phyloP scores from a whole-genome alignment of 2,113 vertebrate genomes.

The Silurus glanis region DNA sequence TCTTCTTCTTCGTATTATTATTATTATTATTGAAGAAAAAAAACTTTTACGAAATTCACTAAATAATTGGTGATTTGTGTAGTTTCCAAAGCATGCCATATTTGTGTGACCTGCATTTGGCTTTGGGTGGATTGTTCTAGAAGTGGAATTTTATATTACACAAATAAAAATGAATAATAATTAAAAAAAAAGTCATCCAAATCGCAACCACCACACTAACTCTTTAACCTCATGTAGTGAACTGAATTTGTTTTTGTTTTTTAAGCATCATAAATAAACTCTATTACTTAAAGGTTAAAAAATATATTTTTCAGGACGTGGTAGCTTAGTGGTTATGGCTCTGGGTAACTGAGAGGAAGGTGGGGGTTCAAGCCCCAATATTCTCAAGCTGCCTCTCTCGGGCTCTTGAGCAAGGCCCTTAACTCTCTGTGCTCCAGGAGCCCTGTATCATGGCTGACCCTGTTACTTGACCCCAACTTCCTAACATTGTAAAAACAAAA shows the following conservation, averaged over 20 bases:
- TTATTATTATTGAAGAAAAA: not conserved
- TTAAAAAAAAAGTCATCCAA: no score
- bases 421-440: no score
- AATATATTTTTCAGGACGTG: no score
- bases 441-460: no score
- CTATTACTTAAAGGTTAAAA: not conserved
- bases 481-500: not conserved
- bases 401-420: no score
- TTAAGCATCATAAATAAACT: not conserved
- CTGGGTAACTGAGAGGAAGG: no score
- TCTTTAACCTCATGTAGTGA: not conserved
- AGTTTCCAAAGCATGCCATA: not conserved
- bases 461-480: no score
- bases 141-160: not conserved
- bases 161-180: not conserved
- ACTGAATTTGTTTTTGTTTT: not conserved
- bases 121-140: not conserved
- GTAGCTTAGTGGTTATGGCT: no score
- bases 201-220: not conserved
- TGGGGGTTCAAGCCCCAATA: no score
- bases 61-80: not conserved
- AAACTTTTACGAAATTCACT: not conserved
- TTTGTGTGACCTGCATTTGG: slow-evolving; percentile 1
- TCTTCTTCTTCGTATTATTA: not conserved
- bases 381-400: no score